Evolutionary conservation across 2,888 invertebrate species (phyloP).

Genomic region (Congeria kusceri): DNA sequence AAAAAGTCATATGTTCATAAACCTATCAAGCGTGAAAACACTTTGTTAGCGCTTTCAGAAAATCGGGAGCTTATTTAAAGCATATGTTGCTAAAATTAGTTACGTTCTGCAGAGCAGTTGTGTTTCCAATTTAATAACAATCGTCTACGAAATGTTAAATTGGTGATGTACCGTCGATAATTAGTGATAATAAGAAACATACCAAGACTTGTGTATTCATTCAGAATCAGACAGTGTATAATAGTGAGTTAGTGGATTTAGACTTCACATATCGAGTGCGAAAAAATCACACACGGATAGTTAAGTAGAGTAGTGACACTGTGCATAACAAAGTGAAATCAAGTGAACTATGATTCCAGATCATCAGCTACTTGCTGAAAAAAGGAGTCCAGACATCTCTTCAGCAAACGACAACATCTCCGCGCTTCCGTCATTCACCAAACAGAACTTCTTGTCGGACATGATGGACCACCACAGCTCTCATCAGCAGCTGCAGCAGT

Average conservation of each 20-base stretch:
- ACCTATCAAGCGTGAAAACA: constrained; percentile 12
- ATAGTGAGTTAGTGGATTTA: background rate
- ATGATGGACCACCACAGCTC: constrained; percentile 29
- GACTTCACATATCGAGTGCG: background rate
- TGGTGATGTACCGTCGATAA: constrained; percentile 31
- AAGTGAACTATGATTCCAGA: constrained; percentile 49
- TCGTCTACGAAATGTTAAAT: constrained; percentile 25
- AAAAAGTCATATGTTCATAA: constrained; percentile 5
- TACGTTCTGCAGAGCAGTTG: constrained; percentile 31
- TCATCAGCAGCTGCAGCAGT: constrained; percentile 48
- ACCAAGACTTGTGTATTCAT: constrained; percentile 10
- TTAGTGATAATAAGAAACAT: constrained; percentile 33
- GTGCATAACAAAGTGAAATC: background rate
- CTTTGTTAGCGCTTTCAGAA: constrained; percentile 11
- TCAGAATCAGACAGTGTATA: too few species aligned
- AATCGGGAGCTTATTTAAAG: constrained; percentile 25
- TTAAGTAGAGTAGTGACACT: too few species aligned
- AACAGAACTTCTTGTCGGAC: constrained; percentile 1
- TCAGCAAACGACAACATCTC: constrained; percentile 26
- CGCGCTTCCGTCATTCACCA: constrained; percentile 33
- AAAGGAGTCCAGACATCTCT: constrained; percentile 30
- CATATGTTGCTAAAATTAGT: constrained; percentile 61
- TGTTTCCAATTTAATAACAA: constrained; percentile 28
- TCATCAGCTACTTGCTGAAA: constrained; percentile 20
- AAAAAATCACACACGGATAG: background rate